Evolutionary conservation across 2,797 vertebrate genomes (phyloP), one percentile per base, ranked within the genome.

Genomic region (Pterois miles): DNA sequence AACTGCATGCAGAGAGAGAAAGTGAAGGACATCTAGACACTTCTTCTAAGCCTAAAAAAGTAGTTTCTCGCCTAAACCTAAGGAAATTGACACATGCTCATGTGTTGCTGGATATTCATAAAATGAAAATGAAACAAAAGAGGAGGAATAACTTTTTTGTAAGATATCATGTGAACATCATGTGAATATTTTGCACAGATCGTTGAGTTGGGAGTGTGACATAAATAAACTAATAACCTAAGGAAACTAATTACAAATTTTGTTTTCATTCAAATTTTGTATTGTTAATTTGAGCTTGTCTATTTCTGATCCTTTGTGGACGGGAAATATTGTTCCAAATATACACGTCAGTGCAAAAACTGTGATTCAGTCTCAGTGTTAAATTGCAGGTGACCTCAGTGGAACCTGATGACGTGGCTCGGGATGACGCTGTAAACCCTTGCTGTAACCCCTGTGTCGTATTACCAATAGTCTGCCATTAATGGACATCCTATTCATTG

Each of bases 401-500:
- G 18, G 43, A 73, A 74, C 56, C 34, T 29, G 66, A 85, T 82
- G 79, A 86, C 8, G 14, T 62, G 50, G 40, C 60, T 65, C 56
- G 5, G 27, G 8, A 76, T 80, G 86, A 86, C 20, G 38, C 65
- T 29, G 18, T 70, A 40, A 86, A 81, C 77, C 68, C 65, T 11
- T 25, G 40, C 78, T 70, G 54, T 80, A 54, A 81, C 81, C 76
- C 50, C 38, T 53, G 84, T 82, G 76, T 86, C 74, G 18, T 53
- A 86, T 91, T 84, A 86, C 87, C 86, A 43, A 81, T 80, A 48
- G 74, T 80, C 65, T 63, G 60, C 40, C 48, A 20, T 88, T 91
- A 91, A 84, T 87, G 87, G 88, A 78, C 65, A 46, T 78, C 76
- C 57, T 80, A 54, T 81, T 87, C 79, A 85, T 76, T 80, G 69